Conservation (phyloP, 2,113 vertebrate genomes). For the Euleptes europaea region DNA sequence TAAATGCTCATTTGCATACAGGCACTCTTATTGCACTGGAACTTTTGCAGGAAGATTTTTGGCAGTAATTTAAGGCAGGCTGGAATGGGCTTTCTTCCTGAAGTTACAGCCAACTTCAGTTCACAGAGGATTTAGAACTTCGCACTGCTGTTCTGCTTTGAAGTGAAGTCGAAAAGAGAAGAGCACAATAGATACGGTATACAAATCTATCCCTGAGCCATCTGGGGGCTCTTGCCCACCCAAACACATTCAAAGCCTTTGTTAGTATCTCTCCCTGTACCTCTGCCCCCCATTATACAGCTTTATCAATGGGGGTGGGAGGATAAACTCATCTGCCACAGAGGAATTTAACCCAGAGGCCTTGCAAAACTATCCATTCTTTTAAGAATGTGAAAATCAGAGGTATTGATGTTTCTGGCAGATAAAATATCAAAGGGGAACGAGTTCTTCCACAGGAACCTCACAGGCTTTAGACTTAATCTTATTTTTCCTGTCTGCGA, state of each 20-base stretch:
- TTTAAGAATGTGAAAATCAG: slow-evolving; percentile 32
- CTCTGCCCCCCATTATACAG: slow-evolving; percentile 14
- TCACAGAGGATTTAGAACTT: not conserved
- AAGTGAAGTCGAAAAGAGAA: slow-evolving; percentile 27
- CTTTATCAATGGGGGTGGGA: not conserved
- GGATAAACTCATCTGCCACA: slow-evolving; percentile 2
- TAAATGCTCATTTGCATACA: too few species aligned
- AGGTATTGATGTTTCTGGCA: slow-evolving; percentile 37
- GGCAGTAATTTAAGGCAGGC: not conserved
- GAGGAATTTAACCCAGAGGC: slow-evolving; percentile 19
- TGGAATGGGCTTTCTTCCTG: not conserved
- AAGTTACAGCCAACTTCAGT: not conserved
- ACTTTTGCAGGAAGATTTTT: not conserved
- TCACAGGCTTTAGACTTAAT: slow-evolving; percentile 28
- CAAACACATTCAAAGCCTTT: slow-evolving; percentile 12
- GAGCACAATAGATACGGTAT: not conserved
- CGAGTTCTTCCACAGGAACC: slow-evolving; percentile 8
- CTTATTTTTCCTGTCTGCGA: not conserved
- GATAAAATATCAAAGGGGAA: slow-evolving; percentile 29
- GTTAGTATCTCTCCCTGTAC: not conserved
- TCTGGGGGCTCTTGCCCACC: slow-evolving; percentile 1
- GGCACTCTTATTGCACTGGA: too few species aligned
- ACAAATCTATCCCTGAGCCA: not conserved
- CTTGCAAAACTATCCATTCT: slow-evolving; percentile 23
- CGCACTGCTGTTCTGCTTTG: not conserved